Conservation (phyloP, 2,888 invertebrate genomes). For the Darwinula stevensoni region DNA sequence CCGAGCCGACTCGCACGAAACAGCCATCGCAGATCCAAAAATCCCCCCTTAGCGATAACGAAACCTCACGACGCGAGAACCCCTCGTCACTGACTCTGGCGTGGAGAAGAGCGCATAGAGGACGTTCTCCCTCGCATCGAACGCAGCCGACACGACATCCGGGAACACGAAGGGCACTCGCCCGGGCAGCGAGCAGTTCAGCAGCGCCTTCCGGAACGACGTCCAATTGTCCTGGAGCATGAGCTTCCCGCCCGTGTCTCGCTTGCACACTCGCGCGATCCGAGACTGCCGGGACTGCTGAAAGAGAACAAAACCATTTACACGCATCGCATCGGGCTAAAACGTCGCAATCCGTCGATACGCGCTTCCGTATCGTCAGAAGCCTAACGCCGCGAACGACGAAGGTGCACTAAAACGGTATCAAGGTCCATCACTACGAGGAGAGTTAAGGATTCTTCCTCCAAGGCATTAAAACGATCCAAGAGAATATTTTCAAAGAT, state of each 20-base stretch:
- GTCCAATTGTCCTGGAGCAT: background rate
- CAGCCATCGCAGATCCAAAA: too few relatives aligned
- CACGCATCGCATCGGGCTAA: too few relatives aligned
- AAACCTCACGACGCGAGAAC: too few relatives aligned
- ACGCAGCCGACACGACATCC: background rate
- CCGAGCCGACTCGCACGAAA: too few relatives aligned
- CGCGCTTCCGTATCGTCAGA: too few relatives aligned
- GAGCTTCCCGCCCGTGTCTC: background rate
- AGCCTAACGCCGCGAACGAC: too few relatives aligned
- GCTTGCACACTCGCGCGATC: conserved; percentile 3
- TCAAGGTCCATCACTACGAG: too few relatives aligned
- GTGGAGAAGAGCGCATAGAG: background rate
- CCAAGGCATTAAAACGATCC: too few relatives aligned
- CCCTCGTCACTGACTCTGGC: background rate
- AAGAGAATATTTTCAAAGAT: too few relatives aligned
- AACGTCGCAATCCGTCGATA: background rate
- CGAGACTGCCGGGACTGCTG: background rate
- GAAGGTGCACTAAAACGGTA: too few relatives aligned
- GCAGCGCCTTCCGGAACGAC: background rate
- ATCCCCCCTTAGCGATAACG: too few relatives aligned
- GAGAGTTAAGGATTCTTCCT: too few relatives aligned
- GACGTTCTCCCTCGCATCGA: background rate
- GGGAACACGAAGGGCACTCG: background rate
- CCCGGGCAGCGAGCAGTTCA: background rate
- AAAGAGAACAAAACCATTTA: background rate